These are phyloP conservation scores for Sarcophaga subvicina DNA, from an alignment of 2,888 invertebrate species.

Conservation along the genomic window DNA sequence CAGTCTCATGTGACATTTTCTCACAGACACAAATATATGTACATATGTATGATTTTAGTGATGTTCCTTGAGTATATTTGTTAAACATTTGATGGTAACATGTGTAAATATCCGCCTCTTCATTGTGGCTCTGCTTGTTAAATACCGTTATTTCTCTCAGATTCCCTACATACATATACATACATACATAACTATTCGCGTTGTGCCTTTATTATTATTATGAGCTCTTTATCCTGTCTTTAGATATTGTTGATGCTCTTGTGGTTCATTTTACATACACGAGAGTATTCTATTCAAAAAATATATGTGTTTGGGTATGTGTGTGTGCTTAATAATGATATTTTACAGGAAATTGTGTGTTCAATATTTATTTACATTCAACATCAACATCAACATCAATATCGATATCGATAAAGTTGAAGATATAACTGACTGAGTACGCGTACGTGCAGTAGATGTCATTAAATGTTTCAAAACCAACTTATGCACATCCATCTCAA, in stretches of 20 bases:
- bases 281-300: background rate
- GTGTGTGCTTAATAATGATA: conserved; percentile 11
- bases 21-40: background rate
- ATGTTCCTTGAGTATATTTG: conserved; percentile 47
- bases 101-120: conserved; percentile 62
- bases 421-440: conserved; percentile 6
- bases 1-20: conserved; percentile 4
- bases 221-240: conserved; percentile 11
- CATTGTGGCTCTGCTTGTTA: conserved; percentile 38
- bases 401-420: background rate
- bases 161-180: background rate
- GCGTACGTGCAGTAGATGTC: conserved; percentile 11
- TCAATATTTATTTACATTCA: conserved; percentile 32
- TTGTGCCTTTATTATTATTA: background rate
- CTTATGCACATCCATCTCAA: too few relatives aligned
- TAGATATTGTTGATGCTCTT: background rate
- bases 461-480: background rate
- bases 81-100: conserved; percentile 55
- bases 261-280: conserved; percentile 1
- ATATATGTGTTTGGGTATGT: background rate
- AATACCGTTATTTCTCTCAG: background rate
- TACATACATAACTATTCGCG: background rate
- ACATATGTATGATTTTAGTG: background rate
- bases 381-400: conserved; percentile 6
- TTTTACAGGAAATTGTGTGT: conserved; percentile 52